These are phyloP conservation scores for Urocolius indicus DNA, from an alignment of 2,113 vertebrate species.

Conservation along the genomic window DNA sequence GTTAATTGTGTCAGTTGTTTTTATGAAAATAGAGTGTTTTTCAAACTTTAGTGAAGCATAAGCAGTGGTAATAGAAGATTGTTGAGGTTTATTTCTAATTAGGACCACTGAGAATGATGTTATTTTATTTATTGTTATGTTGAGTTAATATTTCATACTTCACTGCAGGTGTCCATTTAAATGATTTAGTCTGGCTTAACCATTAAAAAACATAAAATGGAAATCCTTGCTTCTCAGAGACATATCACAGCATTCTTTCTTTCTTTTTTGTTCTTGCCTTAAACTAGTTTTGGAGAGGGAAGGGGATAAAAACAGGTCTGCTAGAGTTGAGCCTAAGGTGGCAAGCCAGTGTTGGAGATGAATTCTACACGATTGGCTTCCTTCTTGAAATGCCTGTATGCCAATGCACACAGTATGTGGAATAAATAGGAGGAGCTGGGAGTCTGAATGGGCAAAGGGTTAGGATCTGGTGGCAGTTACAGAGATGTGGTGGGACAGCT, in stretches of 20 bases:
- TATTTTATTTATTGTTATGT: constrained; percentile 27
- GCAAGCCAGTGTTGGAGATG: no score
- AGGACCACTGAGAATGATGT: constrained; percentile 6
- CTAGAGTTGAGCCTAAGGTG: no score
- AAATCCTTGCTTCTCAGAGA: background rate
- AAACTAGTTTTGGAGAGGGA: no score
- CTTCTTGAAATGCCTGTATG: no score
- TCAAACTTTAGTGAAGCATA: background rate
- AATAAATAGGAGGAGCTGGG: no score
- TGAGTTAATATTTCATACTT: constrained; percentile 56
- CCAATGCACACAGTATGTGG: no score
- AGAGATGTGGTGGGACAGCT: no score
- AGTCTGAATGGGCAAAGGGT: no score
- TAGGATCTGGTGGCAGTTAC: no score
- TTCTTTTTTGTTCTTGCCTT: background rate
- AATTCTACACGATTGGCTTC: no score
- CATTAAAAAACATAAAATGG: background rate
- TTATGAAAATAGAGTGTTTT: constrained; percentile 27
- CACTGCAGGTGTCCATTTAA: constrained; percentile 21
- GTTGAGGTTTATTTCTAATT: constrained; percentile 42
- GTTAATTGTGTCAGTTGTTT: constrained; percentile 57
- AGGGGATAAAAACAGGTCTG: no score
- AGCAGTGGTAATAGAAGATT: background rate
- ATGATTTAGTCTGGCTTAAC: background rate
- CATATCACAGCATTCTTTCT: background rate